Percentiles rank a stretch among this genome's conserved stretches.
These are phyloP conservation scores for Boloria euphrosyne DNA, from an alignment of 2,888 invertebrate genomes.

Conservation along the genomic window DNA sequence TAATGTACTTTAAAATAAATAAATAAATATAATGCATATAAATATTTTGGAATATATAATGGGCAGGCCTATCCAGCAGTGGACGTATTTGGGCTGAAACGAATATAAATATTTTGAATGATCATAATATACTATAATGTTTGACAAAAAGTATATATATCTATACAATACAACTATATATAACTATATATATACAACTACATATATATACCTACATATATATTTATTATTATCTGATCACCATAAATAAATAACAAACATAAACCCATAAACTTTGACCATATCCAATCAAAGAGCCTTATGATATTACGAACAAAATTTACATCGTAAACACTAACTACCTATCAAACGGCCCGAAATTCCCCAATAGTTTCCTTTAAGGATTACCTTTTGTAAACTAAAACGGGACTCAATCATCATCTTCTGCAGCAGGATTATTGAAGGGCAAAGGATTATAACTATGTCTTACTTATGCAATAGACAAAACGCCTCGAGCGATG, in stretches of 20 bases:
- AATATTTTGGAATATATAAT: too few relatives aligned
- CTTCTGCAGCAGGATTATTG: slow-evolving; percentile 75
- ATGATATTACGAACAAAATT: slow-evolving; percentile 78
- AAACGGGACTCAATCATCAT: slow-evolving; percentile 80
- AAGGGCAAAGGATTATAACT: slow-evolving; percentile 61
- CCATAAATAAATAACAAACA: slow-evolving; percentile 8
- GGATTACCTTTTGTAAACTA: slow-evolving; percentile 83
- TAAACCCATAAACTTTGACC: slow-evolving; percentile 63
- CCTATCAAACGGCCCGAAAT: slow-evolving; percentile 65
- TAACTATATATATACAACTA: too few relatives aligned
- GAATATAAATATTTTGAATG: too few relatives aligned
- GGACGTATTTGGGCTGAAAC: too few relatives aligned
- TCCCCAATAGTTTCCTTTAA: slow-evolving; percentile 76
- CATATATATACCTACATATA: neutral
- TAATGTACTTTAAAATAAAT: too few relatives aligned
- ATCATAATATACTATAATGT: too few relatives aligned
- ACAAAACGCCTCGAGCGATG: slow-evolving; percentile 60
- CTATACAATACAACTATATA: too few relatives aligned
- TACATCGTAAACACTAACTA: slow-evolving; percentile 80
- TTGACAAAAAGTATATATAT: too few relatives aligned
- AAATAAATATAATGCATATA: too few relatives aligned
- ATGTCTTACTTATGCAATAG: slow-evolving; percentile 55
- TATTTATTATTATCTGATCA: neutral
- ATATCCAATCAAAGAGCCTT: slow-evolving; percentile 78
- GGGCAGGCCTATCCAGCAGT: too few relatives aligned